Evolutionary conservation across 2,888 invertebrate genomes (phyloP).

Genomic region (Apodemia mormo): DNA sequence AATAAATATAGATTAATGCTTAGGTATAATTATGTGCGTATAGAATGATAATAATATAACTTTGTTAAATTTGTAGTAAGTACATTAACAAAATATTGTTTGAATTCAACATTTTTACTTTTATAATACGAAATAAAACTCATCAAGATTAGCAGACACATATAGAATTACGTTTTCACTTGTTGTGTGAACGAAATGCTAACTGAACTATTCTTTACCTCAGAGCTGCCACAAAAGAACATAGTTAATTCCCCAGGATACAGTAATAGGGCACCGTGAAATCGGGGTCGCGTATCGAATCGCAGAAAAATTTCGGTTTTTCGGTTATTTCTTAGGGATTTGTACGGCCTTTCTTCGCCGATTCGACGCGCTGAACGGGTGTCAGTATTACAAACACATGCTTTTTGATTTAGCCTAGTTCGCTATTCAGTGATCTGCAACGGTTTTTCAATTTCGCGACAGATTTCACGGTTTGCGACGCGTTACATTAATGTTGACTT

Average conservation of each 20-base stretch:
- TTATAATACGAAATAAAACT: too few relatives aligned
- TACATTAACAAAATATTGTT: too few relatives aligned
- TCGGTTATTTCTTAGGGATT: slow-evolving; percentile 82
- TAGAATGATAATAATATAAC: too few relatives aligned
- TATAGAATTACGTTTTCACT: neutral
- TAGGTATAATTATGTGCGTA: too few relatives aligned
- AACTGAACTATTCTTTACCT: neutral
- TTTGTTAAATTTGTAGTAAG: too few relatives aligned
- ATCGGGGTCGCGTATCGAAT: slow-evolving; percentile 73
- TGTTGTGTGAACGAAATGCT: neutral
- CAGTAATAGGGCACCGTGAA: slow-evolving; percentile 74
- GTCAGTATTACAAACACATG: slow-evolving; percentile 80
- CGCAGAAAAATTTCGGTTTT: slow-evolving; percentile 82
- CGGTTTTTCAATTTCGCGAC: slow-evolving; percentile 76
- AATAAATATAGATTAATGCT: too few relatives aligned
- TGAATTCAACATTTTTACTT: too few relatives aligned
- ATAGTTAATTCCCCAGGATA: slow-evolving; percentile 47
- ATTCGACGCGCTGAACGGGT: slow-evolving; percentile 77
- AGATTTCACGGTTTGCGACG: slow-evolving; percentile 71
- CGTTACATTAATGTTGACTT: slow-evolving; percentile 82
- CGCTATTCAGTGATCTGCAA: slow-evolving; percentile 60
- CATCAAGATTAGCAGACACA: too few relatives aligned
- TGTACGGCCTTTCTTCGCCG: slow-evolving; percentile 80
- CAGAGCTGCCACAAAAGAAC: slow-evolving; percentile 34
- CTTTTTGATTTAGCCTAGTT: slow-evolving; percentile 67